phyloP scores from a whole-genome alignment of 2,797 vertebrate genomes.

The Oryzias sinensis region DNA sequence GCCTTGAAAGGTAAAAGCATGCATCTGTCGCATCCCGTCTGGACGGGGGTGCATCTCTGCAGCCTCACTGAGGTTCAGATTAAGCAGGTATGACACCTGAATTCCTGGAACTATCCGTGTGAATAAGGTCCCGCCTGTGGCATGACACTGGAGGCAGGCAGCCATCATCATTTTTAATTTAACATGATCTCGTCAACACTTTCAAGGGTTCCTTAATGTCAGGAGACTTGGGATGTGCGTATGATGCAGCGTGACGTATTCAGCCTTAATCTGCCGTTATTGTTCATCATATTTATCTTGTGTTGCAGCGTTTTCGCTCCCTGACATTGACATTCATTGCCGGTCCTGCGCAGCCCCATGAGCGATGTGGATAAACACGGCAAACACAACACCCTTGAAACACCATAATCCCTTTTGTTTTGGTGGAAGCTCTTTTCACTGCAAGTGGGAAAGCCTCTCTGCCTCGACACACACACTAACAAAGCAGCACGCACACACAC shows the following conservation, averaged over 20 bases:
- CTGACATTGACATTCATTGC: conserved; percentile 76
- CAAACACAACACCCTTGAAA: conserved; percentile 79
- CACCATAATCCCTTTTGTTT: conserved; percentile 81
- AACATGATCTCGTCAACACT: conserved; percentile 70
- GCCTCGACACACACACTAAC: conserved; percentile 36
- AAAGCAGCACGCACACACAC: conserved; percentile 14
- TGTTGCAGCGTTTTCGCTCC: conserved; percentile 66
- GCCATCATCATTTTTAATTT: conserved; percentile 60
- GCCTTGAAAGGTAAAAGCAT: too few relatives aligned
- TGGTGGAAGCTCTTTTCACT: conserved; percentile 75
- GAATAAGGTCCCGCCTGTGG: conserved; percentile 41
- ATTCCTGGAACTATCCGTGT: conserved; percentile 54
- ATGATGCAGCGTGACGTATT: conserved; percentile 71
- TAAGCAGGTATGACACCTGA: conserved; percentile 59
- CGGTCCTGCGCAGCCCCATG: conserved; percentile 71
- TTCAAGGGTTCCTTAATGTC: conserved; percentile 73
- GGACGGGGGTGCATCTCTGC: not conserved
- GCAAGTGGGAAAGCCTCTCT: conserved; percentile 75
- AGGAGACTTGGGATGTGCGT: conserved; percentile 64
- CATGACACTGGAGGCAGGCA: conserved; percentile 44
- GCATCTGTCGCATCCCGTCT: too few relatives aligned
- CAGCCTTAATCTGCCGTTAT: conserved; percentile 76
- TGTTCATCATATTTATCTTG: conserved; percentile 77
- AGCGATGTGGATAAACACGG: conserved; percentile 76
- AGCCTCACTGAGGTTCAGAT: conserved; percentile 30